A percentile compares a stretch with the other conserved stretches of the same genome.
Conservation (phyloP, 2,797 vertebrate species). For the Caiman crocodilus region DNA sequence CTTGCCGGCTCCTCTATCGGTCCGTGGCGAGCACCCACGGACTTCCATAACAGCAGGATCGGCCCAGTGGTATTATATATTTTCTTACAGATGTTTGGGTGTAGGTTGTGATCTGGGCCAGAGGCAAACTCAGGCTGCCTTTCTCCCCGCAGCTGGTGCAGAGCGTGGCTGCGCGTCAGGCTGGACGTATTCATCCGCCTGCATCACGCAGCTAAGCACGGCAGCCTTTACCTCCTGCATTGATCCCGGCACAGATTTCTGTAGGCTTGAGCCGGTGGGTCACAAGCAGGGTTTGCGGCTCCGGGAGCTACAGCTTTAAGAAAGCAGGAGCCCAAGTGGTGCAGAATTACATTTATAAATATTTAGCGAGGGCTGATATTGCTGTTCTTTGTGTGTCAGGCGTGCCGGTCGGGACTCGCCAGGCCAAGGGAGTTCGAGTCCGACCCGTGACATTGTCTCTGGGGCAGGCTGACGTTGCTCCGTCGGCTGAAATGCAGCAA, state of each 20-base stretch:
- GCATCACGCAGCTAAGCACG: not conserved
- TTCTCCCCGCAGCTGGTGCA: not conserved
- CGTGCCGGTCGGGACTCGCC: constrained; percentile 6
- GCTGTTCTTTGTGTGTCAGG: not conserved
- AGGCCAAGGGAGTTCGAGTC: not conserved
- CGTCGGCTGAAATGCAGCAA: fast-evolving
- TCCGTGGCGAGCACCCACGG: not conserved
- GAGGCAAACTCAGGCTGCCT: not conserved
- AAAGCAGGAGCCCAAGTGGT: not conserved
- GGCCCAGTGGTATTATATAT: not conserved
- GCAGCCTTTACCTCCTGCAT: not conserved
- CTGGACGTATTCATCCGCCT: not conserved
- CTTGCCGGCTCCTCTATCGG: not conserved
- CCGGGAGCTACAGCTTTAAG: not conserved
- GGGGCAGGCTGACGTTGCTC: not conserved
- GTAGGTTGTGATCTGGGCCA: not conserved
- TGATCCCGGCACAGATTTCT: not conserved
- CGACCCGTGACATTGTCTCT: not conserved
- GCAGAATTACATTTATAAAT: not conserved
- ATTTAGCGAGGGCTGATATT: not conserved
- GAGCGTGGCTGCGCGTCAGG: not conserved
- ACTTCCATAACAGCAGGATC: not conserved
- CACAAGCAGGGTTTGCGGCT: not conserved
- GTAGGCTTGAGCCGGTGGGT: not conserved
- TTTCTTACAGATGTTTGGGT: not conserved